Percentiles rank a stretch among this genome's conserved stretches.
Evolutionary conservation across 2,113 vertebrate species (phyloP).

Genomic region (Ptyas mucosa): DNA sequence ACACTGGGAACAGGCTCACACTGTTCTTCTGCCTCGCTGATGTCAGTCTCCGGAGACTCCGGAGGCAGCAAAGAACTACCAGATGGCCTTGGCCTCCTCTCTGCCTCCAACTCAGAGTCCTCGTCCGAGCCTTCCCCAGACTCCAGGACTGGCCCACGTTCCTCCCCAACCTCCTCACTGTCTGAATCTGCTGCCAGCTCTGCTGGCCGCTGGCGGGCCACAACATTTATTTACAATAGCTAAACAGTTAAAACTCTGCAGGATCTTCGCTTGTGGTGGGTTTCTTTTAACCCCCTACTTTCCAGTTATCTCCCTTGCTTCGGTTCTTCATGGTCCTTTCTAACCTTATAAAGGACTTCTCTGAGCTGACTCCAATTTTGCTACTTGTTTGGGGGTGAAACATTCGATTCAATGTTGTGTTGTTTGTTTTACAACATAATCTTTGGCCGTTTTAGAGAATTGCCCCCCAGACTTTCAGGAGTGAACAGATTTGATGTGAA

Average conservation of each 20-base stretch:
- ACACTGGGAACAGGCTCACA: no score
- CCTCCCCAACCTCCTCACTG: no score
- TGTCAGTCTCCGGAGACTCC: no score
- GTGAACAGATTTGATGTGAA: neutral
- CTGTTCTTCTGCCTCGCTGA: no score
- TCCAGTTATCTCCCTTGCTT: neutral
- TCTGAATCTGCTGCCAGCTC: no score
- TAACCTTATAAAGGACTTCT: neutral
- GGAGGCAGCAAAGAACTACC: no score
- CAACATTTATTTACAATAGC: neutral
- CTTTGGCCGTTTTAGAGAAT: neutral
- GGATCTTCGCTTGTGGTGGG: neutral
- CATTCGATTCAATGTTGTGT: neutral
- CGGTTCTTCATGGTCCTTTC: neutral
- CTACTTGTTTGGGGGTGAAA: neutral
- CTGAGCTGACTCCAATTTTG: neutral
- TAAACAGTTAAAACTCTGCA: neutral
- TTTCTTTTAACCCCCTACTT: neutral
- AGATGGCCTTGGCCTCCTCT: no score
- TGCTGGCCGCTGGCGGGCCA: no score
- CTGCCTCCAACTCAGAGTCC: no score
- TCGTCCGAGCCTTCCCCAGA: no score
- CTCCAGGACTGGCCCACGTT: no score
- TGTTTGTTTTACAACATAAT: neutral
- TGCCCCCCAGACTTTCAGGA: neutral